These are phyloP conservation scores for Ellobium chinense DNA, from an alignment of 2,888 invertebrate species.

Conservation along the genomic window DNA sequence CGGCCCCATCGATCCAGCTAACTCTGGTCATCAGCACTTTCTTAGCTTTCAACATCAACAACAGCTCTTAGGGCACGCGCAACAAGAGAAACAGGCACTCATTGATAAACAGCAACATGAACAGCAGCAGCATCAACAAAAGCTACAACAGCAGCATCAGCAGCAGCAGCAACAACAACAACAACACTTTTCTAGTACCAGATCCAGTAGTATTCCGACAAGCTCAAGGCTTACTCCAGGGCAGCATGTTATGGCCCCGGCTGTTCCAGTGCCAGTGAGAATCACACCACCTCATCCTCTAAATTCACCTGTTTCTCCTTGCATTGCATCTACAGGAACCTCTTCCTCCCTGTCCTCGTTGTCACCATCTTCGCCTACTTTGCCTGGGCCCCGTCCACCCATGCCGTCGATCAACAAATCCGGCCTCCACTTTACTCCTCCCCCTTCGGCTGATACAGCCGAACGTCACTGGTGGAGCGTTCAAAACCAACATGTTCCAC, in stretches of 20 bases:
- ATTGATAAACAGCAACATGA: not conserved
- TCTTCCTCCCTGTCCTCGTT: not conserved
- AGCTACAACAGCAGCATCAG: constrained; percentile 32
- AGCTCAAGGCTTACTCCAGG: not conserved
- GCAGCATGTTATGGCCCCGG: not conserved
- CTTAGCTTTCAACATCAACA: not conserved
- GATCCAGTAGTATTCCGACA: not conserved
- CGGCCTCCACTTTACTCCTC: constrained; percentile 34
- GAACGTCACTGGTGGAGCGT: constrained; percentile 39
- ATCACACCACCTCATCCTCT: not conserved
- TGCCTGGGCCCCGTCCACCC: not conserved
- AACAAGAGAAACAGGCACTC: not conserved
- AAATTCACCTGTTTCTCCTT: not conserved
- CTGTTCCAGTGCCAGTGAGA: constrained; percentile 45
- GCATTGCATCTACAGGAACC: not conserved
- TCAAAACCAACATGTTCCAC: not conserved
- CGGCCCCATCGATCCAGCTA: not conserved
- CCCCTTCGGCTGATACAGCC: constrained; percentile 27
- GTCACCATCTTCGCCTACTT: constrained; percentile 12
- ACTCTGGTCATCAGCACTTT: not conserved
- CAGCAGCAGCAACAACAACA: constrained; percentile 24
- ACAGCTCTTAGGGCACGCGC: not conserved
- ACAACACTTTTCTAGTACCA: not conserved
- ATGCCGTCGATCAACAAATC: not conserved
- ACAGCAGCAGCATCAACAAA: not conserved